Conservation (phyloP, 2,113 vertebrate genomes). For the Athene cunicularia region DNA sequence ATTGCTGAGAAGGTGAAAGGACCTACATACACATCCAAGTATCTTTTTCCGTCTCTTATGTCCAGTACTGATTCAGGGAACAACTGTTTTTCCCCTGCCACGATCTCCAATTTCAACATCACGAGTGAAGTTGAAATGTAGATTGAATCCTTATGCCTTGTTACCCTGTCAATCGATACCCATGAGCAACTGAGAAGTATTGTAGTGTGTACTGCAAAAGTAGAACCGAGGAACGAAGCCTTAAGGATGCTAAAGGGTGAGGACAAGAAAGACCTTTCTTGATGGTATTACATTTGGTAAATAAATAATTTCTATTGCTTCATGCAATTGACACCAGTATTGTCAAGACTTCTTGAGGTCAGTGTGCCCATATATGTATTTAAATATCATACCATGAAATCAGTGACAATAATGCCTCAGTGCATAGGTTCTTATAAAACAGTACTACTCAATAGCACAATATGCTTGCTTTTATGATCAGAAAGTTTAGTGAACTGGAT, state of each 20-base stretch:
- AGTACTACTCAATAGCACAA: not conserved
- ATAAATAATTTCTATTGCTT: not conserved
- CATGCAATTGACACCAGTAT: not conserved
- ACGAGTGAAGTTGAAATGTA: not conserved
- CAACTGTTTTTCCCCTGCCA: fast-evolving
- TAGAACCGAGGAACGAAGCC: not conserved
- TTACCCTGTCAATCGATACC: not conserved
- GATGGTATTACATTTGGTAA: not conserved
- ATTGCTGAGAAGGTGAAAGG: not conserved
- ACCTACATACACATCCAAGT: not conserved
- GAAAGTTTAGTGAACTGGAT: not conserved
- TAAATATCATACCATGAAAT: not conserved
- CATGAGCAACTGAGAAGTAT: not conserved
- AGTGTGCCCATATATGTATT: not conserved
- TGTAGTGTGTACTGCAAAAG: not conserved
- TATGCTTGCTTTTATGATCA: not conserved
- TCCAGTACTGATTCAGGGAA: not conserved
- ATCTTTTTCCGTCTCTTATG: not conserved
- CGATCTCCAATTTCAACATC: not conserved
- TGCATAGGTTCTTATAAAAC: not conserved
- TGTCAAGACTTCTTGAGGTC: not conserved
- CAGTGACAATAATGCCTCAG: not conserved
- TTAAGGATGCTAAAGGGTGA: not conserved
- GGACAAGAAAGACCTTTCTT: not conserved
- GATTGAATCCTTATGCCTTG: not conserved